Conservation (phyloP, 2,888 invertebrate species). For the Terebella lapidaria region DNA sequence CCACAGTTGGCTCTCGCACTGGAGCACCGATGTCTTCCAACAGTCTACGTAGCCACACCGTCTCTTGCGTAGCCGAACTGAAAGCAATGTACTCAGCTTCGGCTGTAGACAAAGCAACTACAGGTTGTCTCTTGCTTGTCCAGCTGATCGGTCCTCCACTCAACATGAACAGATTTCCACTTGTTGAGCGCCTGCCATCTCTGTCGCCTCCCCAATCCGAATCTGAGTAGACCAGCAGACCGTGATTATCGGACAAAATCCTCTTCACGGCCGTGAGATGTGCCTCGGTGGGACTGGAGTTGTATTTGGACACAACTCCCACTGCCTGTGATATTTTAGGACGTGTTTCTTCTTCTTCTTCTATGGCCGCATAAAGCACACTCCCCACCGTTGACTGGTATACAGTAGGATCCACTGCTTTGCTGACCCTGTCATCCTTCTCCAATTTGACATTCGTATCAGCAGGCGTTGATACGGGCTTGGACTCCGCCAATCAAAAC, state of each 20-base stretch:
- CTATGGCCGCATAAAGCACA: slow-evolving; percentile 19
- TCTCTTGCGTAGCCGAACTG: slow-evolving; percentile 20
- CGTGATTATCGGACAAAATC: too few relatives aligned
- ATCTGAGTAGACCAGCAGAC: slow-evolving; percentile 30
- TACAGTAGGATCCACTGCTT: too few relatives aligned
- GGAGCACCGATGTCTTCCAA: slow-evolving; percentile 9
- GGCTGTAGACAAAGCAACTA: slow-evolving; percentile 38
- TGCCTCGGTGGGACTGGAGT: slow-evolving; percentile 18
- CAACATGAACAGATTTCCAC: slow-evolving; percentile 33
- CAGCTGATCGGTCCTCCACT: slow-evolving; percentile 35
- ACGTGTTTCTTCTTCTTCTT: too few relatives aligned
- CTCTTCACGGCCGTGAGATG: slow-evolving; percentile 25
- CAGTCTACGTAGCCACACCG: slow-evolving; percentile 21
- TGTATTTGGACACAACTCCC: slow-evolving; percentile 13
- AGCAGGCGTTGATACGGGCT: too few relatives aligned
- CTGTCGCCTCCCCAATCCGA: slow-evolving; percentile 37
- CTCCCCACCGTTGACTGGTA: too few relatives aligned
- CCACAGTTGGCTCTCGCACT: neutral
- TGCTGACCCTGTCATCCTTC: too few relatives aligned
- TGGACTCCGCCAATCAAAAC: too few relatives aligned
- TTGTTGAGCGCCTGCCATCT: slow-evolving; percentile 35
- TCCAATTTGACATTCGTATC: too few relatives aligned
- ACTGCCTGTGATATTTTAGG: slow-evolving; percentile 25
- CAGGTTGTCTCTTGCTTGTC: slow-evolving; percentile 37
- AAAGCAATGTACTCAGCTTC: slow-evolving; percentile 46